Base-by-base conservation (phyloP, 1,140 invertebrate species). In the Panagrolaimus sp. region DNA sequence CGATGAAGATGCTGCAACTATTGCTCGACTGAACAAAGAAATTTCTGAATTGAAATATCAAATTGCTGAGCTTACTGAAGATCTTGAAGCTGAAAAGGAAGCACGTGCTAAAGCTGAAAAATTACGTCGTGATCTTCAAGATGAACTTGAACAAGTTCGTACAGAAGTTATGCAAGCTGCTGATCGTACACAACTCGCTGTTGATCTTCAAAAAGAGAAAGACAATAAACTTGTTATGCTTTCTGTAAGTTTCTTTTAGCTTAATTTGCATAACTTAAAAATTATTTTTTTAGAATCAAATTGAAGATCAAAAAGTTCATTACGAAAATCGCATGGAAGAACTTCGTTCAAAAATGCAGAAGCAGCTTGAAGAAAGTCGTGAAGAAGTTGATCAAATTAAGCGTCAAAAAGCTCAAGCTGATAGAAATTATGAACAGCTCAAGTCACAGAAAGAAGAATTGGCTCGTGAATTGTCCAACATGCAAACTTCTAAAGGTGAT, bases 111-210 rank as follows among this genome's bases (percentile, higher is more conserved):
- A 96, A 84, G 94, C 93, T 0, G 95, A 97, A 83, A 96, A 96
- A 84, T 88, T 92, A 69, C 91, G 93, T 73, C 87, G 92, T 44
- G 94, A 97, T 83, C 86, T 75, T 13, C 42, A 23, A 61, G 71
- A 85, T 85, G 94, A 98, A 86, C 85, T 97, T 16, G 94, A 98
- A 84, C 92, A 93, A 3, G 85, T 98, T 67, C 96, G 96, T 84
- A 96, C 92, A 82, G 94, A 98, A 85, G 86, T 97, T 51, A 87
- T 97, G 48, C 93, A 97, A 84, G 95, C 93, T 0, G 84, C 94
- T 71, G 95, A 98, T 79, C 92, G 91, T 13, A 96, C 93, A 38
- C 92, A 92, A 5, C 89, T 90, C 5, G 92, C 95, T 83, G 91
- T 96, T 83, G 93, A 97, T 83, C 84, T 97, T 25, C 87, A 93